Evolutionary conservation across 2,113 vertebrate species (phyloP).

Genomic region (Lophochroa leadbeateri): DNA sequence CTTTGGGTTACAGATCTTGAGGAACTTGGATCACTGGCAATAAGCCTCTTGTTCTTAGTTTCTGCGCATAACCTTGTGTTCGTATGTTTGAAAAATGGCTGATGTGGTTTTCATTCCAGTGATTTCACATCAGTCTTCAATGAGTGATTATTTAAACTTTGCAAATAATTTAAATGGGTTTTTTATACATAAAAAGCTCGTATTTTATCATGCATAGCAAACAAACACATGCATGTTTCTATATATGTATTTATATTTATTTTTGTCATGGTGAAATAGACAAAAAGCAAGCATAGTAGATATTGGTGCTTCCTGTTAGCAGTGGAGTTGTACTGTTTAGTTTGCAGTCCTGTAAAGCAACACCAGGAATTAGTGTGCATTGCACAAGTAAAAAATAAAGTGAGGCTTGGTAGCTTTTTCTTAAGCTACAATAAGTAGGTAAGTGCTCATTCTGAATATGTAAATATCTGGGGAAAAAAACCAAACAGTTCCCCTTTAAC

Average conservation of each 20-base stretch:
- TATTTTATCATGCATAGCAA: background rate
- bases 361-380: background rate
- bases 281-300: background rate
- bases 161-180: background rate
- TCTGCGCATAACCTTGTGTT: background rate
- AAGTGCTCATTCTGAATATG: background rate
- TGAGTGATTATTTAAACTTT: background rate
- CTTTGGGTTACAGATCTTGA: background rate
- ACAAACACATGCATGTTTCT: accelerated
- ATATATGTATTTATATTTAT: background rate
- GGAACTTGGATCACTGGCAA: background rate
- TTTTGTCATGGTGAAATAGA: background rate
- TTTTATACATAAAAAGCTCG: background rate
- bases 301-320: background rate
- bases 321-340: background rate
- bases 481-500: conserved; percentile 3
- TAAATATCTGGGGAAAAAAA: background rate
- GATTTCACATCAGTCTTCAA: background rate
- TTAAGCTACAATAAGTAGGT: background rate
- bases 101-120: background rate
- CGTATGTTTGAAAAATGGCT: background rate
- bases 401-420: background rate
- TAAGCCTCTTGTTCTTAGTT: background rate
- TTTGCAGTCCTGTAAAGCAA: background rate
- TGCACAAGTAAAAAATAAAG: background rate